Percentiles rank a stretch among this genome's conserved stretches.
phyloP scores from a whole-genome alignment of 2,888 invertebrate genomes.

The Chymomyza procnemis region DNA sequence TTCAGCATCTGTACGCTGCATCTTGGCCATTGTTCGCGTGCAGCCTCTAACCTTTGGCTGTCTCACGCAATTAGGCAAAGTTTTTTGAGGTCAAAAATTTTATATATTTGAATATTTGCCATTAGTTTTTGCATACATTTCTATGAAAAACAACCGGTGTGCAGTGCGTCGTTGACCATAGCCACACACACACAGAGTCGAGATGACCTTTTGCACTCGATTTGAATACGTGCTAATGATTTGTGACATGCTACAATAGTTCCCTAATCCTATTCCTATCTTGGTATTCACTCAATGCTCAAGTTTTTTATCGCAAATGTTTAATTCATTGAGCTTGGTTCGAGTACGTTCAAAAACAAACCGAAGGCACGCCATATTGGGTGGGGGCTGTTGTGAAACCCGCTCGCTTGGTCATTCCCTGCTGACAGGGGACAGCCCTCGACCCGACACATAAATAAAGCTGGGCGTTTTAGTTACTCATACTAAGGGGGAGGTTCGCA shows the following conservation, averaged over 20 bases:
- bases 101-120: conserved; percentile 60
- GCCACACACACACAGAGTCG: conserved; percentile 27
- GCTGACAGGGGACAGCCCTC: not conserved
- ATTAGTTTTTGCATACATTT: conserved; percentile 37
- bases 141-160: conserved; percentile 21
- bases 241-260: conserved; percentile 51
- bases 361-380: conserved; percentile 5
- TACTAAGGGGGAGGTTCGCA: conserved; percentile 62
- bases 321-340: conserved; percentile 55
- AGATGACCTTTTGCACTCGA: conserved; percentile 47
- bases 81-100: conserved; percentile 57
- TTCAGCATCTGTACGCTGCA: conserved; percentile 24
- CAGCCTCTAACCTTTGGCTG: conserved; percentile 64
- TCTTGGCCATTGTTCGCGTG: conserved; percentile 37
- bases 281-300: not conserved
- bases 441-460: conserved; percentile 65
- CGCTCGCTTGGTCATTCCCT: not conserved
- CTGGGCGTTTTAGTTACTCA: conserved; percentile 59
- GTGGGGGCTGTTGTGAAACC: not conserved
- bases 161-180: not conserved
- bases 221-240: conserved; percentile 72
- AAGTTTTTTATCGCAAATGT: conserved; percentile 61
- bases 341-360: not conserved
- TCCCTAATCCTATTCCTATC: not conserved
- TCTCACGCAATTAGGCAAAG: conserved; percentile 64